phyloP scores from a whole-genome alignment of 2,888 invertebrate genomes.

The Halictus ligatus region DNA sequence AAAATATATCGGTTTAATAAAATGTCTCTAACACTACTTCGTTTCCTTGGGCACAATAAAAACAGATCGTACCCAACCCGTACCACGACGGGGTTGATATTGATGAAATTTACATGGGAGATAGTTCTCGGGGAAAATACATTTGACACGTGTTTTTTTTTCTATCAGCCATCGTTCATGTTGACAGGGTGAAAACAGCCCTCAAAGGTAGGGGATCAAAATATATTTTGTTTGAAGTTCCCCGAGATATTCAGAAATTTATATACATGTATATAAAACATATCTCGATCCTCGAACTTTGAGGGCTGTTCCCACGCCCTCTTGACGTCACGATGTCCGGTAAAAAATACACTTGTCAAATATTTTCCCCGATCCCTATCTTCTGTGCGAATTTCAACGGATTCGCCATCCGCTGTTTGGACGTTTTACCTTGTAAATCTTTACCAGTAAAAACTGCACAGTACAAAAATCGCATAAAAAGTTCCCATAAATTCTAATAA shows the following conservation, averaged over 20 bases:
- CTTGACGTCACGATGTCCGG: neutral
- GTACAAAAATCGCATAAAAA: no score
- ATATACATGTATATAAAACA: neutral
- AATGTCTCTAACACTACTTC: neutral
- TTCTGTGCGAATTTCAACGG: neutral
- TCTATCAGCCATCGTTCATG: neutral
- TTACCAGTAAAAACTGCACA: neutral
- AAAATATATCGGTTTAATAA: neutral
- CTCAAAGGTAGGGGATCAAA: neutral
- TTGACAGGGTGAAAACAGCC: neutral
- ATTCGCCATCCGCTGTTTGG: neutral
- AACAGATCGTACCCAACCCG: neutral
- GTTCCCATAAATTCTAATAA: no score
- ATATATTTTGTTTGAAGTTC: neutral
- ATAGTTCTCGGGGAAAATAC: neutral
- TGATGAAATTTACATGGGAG: neutral
- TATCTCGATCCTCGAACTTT: neutral
- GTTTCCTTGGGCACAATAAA: neutral
- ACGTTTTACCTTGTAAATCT: neutral
- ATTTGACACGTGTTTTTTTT: neutral
- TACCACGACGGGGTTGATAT: neutral
- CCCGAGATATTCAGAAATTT: neutral
- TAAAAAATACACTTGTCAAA: neutral
- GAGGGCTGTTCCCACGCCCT: neutral
- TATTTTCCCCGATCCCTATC: neutral